Conservation (phyloP, 2,797 vertebrate genomes). For the Aeoliscus strigatus region DNA sequence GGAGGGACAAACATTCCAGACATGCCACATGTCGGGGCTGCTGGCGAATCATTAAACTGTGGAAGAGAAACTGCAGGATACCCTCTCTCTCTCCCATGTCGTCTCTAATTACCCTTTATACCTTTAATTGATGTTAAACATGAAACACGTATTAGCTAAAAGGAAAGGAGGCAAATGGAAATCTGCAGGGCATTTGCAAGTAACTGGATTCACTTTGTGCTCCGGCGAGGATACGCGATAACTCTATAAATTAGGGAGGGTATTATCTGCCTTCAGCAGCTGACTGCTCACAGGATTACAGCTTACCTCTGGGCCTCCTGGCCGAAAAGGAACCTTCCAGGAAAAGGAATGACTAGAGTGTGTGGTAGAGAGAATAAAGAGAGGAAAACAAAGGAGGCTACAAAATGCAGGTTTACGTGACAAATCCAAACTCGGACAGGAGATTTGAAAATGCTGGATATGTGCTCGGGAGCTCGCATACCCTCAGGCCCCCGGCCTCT, state of each 20-base stretch:
- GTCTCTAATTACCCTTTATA: conserved; percentile 73
- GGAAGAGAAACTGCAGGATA: conserved; percentile 72
- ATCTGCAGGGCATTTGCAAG: conserved; percentile 48
- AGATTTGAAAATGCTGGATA: conserved; percentile 49
- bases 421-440: conserved; percentile 27
- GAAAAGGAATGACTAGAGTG: conserved; percentile 27
- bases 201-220: conserved; percentile 47
- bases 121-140: conserved; percentile 79
- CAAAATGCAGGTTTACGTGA: conserved; percentile 31
- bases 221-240: conserved; percentile 49
- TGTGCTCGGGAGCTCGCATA: conserved; percentile 54
- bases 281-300: conserved; percentile 54
- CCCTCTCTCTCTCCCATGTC: conserved; percentile 71
- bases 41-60: conserved; percentile 81
- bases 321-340: conserved; percentile 10
- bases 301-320: conserved; percentile 35
- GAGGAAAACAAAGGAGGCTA: conserved; percentile 16
- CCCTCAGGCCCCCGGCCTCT: conserved; percentile 50
- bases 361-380: conserved; percentile 13
- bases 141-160: conserved; percentile 72
- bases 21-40: conserved; percentile 77
- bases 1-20: conserved; percentile 78
- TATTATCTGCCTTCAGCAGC: conserved; percentile 55
- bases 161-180: conserved; percentile 43
- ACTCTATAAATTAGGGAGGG: conserved; percentile 60